A percentile compares a stretch with the other conserved stretches of the same genome.
Evolutionary conservation across 1,140 invertebrate species (phyloP).

Genomic region (Anastrepha ludens): DNA sequence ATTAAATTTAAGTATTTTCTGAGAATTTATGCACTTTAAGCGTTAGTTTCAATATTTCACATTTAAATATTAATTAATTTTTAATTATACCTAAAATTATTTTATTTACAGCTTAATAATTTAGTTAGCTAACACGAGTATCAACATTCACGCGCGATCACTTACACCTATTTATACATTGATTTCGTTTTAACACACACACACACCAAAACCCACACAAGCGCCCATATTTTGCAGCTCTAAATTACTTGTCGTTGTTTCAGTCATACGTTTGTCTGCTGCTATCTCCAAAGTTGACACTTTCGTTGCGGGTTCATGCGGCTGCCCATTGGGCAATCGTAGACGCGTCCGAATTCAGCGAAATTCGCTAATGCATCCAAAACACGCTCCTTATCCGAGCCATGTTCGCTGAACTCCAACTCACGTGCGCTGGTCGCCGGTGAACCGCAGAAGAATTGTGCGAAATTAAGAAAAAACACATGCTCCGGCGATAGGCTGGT

Average conservation of each 20-base stretch:
- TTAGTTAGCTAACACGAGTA: neutral
- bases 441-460: conserved; percentile 66
- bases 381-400: conserved; percentile 62
- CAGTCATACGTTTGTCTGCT: neutral
- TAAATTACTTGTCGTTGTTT: neutral
- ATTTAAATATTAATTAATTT: neutral
- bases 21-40: neutral
- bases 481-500: conserved; percentile 55
- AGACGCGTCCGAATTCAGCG: conserved; percentile 58
- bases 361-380: conserved; percentile 62
- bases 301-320: conserved; percentile 57
- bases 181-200: neutral
- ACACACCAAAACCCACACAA: neutral
- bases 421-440: neutral
- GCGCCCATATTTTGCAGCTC: neutral
- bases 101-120: conserved; percentile 26
- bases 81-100: neutral
- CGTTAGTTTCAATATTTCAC: neutral
- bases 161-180: neutral
- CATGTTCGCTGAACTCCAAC: conserved; percentile 61
- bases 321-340: conserved; percentile 56
- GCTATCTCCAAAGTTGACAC: conserved; percentile 63
- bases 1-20: neutral
- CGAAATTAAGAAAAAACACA: conserved; percentile 66
- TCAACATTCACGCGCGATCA: neutral